phyloP scores from a whole-genome alignment of 2,888 invertebrate genomes.

The Stegana nigrithorax region DNA sequence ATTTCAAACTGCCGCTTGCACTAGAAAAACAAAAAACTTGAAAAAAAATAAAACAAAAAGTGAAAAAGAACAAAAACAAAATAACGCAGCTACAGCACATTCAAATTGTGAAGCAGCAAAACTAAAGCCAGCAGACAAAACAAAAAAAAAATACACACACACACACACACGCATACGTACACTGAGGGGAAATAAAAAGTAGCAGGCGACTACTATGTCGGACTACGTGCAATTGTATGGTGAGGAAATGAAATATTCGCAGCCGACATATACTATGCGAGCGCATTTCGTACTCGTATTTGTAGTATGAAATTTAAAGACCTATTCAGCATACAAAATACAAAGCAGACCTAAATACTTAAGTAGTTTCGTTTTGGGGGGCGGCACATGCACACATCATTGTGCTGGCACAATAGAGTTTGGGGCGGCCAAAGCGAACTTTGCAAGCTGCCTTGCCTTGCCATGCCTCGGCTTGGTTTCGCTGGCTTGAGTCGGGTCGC shows the following conservation, averaged over 20 bases:
- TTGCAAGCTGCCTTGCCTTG: too few relatives aligned
- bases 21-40: constrained; percentile 16
- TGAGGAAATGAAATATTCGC: constrained; percentile 16
- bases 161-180: background rate
- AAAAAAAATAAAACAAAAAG: background rate
- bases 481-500: too few relatives aligned
- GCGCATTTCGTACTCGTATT: too few relatives aligned
- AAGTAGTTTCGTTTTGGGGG: constrained; percentile 45
- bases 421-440: too few relatives aligned
- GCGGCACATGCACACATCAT: constrained; percentile 10
- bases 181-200: background rate
- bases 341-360: constrained; percentile 60
- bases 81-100: background rate
- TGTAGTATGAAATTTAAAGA: constrained; percentile 63
- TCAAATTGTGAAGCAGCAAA: constrained; percentile 1
- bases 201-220: too few relatives aligned
- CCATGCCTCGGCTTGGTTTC: too few relatives aligned
- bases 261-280: constrained; percentile 43
- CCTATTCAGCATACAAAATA: constrained; percentile 61
- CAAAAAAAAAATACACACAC: background rate
- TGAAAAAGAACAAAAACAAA: background rate
- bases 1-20: constrained; percentile 50
- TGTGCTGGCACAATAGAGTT: background rate
- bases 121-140: too few relatives aligned
- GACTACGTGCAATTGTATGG: too few relatives aligned